These are phyloP conservation scores for Rhabdomys dilectus DNA, from an alignment of 2,113 vertebrate species.

Conservation along the genomic window DNA sequence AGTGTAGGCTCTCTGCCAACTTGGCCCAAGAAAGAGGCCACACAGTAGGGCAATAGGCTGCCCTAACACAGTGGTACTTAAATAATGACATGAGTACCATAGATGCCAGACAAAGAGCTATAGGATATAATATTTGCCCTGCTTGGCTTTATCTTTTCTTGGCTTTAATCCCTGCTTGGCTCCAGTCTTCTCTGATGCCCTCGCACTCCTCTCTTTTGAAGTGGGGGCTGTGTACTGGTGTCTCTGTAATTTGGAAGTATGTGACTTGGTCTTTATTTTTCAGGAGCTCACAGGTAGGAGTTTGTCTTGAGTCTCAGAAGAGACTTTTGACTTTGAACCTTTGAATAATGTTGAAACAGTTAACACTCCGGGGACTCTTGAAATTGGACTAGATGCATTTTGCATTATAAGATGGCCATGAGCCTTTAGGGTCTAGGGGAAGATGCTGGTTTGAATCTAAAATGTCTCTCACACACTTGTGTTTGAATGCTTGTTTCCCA, in stretches of 20 bases:
- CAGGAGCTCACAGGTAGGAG: background rate
- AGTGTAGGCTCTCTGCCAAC: background rate
- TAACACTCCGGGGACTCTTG: background rate
- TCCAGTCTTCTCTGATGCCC: background rate
- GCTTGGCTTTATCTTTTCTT: background rate
- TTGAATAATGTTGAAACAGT: conserved; percentile 16
- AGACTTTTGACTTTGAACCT: background rate
- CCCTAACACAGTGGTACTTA: background rate
- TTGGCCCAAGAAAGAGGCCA: background rate
- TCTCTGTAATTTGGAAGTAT: background rate
- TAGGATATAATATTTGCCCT: background rate
- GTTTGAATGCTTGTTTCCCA: background rate
- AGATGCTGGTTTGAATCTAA: background rate
- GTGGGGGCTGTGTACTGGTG: background rate
- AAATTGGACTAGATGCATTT: background rate
- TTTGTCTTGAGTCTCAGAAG: background rate
- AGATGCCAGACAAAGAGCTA: background rate
- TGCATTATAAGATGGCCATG: background rate
- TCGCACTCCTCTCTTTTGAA: background rate
- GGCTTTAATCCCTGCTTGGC: background rate
- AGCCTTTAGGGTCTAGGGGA: background rate
- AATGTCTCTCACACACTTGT: background rate
- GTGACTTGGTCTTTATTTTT: background rate
- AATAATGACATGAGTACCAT: background rate
- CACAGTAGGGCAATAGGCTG: background rate